Conservation (phyloP, 2,797 vertebrate species). For the Squalus acanthias region DNA sequence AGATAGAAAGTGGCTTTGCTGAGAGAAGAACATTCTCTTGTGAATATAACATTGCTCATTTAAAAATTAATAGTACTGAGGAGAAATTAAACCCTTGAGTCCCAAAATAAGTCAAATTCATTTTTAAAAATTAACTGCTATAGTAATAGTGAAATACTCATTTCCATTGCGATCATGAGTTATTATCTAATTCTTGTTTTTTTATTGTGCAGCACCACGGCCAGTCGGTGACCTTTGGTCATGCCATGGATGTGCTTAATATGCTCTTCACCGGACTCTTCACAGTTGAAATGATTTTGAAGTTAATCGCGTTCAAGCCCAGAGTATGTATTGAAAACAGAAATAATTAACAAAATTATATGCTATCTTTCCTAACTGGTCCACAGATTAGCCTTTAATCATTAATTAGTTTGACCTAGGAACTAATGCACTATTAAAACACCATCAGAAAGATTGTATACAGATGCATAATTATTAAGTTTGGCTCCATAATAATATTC, state of each 20-base stretch:
- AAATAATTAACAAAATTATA: background rate
- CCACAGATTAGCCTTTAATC: background rate
- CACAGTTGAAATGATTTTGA: conserved; percentile 98
- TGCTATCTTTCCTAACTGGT: conserved; percentile 10
- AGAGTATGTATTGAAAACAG: conserved; percentile 73
- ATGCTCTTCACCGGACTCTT: conserved; percentile 99
- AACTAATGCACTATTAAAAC: background rate
- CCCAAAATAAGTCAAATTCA: background rate
- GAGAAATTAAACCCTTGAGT: background rate
- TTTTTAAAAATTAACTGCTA: background rate
- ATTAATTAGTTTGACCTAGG: background rate
- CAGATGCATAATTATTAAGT: background rate
- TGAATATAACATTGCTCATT: background rate
- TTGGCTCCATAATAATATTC: background rate
- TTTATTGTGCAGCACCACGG: conserved; percentile 57
- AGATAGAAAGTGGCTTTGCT: background rate
- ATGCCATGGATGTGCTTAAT: conserved; percentile 98
- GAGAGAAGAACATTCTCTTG: background rate
- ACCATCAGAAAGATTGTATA: background rate
- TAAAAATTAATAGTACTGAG: background rate
- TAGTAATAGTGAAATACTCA: background rate
- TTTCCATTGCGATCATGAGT: background rate
- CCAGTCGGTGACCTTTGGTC: conserved; percentile 80
- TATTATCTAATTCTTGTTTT: background rate
- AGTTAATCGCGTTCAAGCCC: conserved; percentile 97